A percentile compares a stretch with the other conserved stretches of the same genome.
Evolutionary conservation across 2,113 vertebrate species (phyloP).

Genomic region (Atlantisia rogersi): DNA sequence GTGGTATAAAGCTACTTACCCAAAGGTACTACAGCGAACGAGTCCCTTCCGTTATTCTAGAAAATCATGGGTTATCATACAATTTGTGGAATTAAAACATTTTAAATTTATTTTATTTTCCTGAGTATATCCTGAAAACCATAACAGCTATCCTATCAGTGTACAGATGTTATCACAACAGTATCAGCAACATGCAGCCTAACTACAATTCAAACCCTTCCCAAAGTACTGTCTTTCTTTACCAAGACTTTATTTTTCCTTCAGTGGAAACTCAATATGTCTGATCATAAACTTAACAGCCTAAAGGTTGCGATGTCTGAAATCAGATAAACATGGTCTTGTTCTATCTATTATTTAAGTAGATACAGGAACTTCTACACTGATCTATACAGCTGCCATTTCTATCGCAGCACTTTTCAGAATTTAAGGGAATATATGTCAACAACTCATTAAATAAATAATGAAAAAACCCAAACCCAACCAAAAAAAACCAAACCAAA

Average conservation of each 20-base stretch:
- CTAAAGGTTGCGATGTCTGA: not conserved
- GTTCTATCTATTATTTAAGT: not conserved
- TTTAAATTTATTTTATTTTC: not conserved
- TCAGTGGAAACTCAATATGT: not conserved
- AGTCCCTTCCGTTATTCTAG: not conserved
- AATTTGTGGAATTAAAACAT: not conserved
- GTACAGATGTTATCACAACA: not conserved
- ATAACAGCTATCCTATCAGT: not conserved
- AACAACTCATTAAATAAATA: not conserved
- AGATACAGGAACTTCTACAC: not conserved
- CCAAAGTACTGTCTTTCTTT: not conserved
- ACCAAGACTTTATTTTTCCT: not conserved
- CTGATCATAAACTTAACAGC: not conserved
- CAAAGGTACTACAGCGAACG: not conserved
- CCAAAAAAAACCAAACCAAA: not conserved
- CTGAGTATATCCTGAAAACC: not conserved
- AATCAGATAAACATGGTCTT: not conserved
- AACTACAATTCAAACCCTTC: not conserved
- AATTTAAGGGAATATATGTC: not conserved
- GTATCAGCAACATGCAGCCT: not conserved
- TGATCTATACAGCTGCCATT: not conserved
- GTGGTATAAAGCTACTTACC: not conserved
- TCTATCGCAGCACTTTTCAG: not conserved
- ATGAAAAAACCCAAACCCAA: too few relatives aligned
- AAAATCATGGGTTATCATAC: not conserved